Conservation (phyloP, 2,113 vertebrate species). For the Nothobranchius kuhntae region DNA sequence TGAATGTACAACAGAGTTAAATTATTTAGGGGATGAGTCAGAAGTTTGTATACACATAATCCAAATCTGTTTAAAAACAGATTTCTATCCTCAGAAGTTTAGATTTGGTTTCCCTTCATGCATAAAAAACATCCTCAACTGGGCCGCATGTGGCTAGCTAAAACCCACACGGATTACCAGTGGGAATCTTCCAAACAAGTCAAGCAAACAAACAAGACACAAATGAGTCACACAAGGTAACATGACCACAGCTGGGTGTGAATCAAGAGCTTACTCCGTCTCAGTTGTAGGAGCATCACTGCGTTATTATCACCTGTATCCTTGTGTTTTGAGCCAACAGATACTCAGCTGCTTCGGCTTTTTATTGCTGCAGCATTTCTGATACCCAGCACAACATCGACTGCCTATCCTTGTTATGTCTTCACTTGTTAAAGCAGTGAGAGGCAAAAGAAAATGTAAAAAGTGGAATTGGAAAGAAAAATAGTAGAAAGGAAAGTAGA, state of each 20-base stretch:
- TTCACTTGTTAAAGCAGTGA: conserved; percentile 18
- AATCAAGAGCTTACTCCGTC: conserved; percentile 30
- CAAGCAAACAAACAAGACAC: conserved; percentile 13
- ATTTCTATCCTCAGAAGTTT: neutral
- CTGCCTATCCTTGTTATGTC: conserved; percentile 43
- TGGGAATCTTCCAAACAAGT: too few relatives aligned
- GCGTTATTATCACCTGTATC: conserved; percentile 14
- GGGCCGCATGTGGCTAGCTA: neutral
- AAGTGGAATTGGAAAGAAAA: neutral
- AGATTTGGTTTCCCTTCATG: neutral
- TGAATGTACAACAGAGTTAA: too few relatives aligned
- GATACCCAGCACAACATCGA: conserved; percentile 39
- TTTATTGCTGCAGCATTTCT: conserved; percentile 34
- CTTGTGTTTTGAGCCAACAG: conserved; percentile 21
- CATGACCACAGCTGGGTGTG: conserved; percentile 8
- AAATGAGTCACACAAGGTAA: conserved; percentile 17
- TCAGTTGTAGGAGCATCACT: conserved; percentile 43
- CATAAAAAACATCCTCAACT: conserved; percentile 9
- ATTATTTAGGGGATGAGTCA: too few relatives aligned
- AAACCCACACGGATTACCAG: too few relatives aligned
- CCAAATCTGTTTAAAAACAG: neutral
- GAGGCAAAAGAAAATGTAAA: conserved; percentile 15
- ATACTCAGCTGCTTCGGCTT: conserved; percentile 24
- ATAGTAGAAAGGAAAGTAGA: conserved; percentile 17
- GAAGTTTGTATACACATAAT: too few relatives aligned